These are phyloP conservation scores for Picus viridis DNA, from an alignment of 2,797 vertebrate genomes.

Conservation along the genomic window DNA sequence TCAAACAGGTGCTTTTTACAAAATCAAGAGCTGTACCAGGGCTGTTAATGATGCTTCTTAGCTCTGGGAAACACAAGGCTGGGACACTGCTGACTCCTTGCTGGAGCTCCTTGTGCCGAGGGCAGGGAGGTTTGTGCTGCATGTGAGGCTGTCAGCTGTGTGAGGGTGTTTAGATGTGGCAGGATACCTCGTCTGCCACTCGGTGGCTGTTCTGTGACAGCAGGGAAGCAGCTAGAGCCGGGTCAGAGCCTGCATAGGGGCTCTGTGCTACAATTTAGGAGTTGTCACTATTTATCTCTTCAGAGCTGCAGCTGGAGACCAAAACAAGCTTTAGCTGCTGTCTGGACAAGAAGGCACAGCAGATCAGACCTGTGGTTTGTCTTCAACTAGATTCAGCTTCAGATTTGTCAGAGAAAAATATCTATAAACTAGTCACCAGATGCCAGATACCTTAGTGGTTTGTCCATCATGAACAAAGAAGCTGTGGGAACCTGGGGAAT, in stretches of 20 bases:
- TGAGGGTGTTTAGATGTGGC: neutral
- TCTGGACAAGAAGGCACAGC: neutral
- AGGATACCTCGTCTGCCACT: conserved; percentile 32
- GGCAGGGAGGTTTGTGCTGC: neutral
- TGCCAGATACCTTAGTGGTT: neutral
- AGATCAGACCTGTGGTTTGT: neutral
- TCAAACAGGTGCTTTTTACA: neutral
- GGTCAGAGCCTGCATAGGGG: neutral
- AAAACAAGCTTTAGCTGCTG: neutral
- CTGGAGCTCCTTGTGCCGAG: neutral
- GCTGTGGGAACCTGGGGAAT: neutral
- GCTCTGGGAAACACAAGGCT: neutral
- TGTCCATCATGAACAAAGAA: neutral
- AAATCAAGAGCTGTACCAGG: neutral
- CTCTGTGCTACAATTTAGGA: neutral
- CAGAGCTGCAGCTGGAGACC: neutral
- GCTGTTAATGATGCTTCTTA: neutral
- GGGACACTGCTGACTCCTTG: neutral
- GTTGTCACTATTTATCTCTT: neutral
- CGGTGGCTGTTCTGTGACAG: conserved; percentile 23
- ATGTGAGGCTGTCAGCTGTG: neutral
- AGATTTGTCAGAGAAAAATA: neutral
- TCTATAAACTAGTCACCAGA: neutral
- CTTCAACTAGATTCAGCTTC: neutral
- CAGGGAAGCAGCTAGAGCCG: neutral